phyloP scores from a whole-genome alignment of 2,113 vertebrate species.

The Grammomys surdaster region DNA sequence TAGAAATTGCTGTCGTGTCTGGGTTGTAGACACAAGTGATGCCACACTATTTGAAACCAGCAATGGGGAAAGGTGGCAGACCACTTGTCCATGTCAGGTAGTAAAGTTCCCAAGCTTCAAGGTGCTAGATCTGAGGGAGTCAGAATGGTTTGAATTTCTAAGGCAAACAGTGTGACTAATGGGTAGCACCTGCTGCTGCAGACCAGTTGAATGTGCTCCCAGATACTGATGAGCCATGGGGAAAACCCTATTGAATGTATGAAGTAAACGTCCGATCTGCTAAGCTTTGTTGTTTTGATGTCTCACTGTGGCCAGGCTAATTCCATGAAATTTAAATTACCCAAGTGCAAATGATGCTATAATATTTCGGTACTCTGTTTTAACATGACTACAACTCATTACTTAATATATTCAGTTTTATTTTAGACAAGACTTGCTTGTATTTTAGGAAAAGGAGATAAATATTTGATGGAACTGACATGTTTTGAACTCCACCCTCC shows the following conservation, averaged over 20 bases:
- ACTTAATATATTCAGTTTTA: not conserved
- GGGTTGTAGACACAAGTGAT: fast-evolving
- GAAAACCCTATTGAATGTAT: not conserved
- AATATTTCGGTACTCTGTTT: not conserved
- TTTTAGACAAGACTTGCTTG: constrained; percentile 11
- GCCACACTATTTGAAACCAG: not conserved
- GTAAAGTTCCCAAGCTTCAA: constrained; percentile 2
- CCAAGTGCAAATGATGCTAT: not conserved
- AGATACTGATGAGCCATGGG: not conserved
- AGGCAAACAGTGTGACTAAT: not conserved
- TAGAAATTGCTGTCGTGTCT: not conserved
- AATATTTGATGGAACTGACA: not conserved
- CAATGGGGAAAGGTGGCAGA: not conserved
- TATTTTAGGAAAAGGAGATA: not conserved
- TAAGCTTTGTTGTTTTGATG: not conserved
- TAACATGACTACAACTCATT: not conserved
- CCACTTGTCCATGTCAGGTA: not conserved
- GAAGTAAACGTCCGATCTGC: not conserved
- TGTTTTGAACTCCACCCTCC: not conserved
- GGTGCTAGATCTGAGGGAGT: not conserved
- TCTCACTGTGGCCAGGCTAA: constrained; percentile 7
- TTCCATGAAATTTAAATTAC: not conserved
- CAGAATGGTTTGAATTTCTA: not conserved
- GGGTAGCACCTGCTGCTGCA: not conserved
- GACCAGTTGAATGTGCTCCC: not conserved